These are phyloP conservation scores for Eristalinus aeneus DNA, from an alignment of 2,888 invertebrate genomes.

Conservation along the genomic window DNA sequence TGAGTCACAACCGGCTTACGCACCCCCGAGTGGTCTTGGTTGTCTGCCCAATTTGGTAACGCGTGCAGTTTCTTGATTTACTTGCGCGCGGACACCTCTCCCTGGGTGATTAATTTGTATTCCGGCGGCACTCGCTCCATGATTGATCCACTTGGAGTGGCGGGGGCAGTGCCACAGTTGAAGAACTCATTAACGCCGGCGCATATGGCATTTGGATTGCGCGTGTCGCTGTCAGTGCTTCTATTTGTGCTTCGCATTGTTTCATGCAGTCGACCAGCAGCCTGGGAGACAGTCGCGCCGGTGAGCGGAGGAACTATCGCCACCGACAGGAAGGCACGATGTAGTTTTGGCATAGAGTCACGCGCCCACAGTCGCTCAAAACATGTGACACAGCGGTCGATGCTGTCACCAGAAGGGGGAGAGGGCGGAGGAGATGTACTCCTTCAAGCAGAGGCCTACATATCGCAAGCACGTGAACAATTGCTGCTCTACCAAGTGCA, in stretches of 20 bases:
- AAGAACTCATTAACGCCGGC: constrained; percentile 73
- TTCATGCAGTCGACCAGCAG: constrained; percentile 26
- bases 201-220: constrained; percentile 63
- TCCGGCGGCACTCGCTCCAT: constrained; percentile 56
- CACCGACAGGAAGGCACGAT: constrained; percentile 67
- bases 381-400: constrained; percentile 48
- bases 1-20: neutral
- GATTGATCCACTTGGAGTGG: constrained; percentile 36
- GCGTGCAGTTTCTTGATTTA: constrained; percentile 62
- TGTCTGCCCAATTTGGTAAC: constrained; percentile 64
- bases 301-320: constrained; percentile 16
- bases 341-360: constrained; percentile 67
- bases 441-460: constrained; percentile 16
- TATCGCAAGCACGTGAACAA: constrained; percentile 35
- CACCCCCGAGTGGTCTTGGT: neutral
- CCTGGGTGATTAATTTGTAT: constrained; percentile 65
- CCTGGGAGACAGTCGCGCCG: neutral
- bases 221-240: constrained; percentile 8
- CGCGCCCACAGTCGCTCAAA: constrained; percentile 56
- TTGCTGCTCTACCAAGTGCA: neutral
- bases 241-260: constrained; percentile 50
- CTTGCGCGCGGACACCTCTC: constrained; percentile 41
- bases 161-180: constrained; percentile 33
- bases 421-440: neutral
- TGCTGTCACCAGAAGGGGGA: neutral